Evolutionary conservation across 2,888 invertebrate species (phyloP).

Genomic region (Mythimna ferrago): DNA sequence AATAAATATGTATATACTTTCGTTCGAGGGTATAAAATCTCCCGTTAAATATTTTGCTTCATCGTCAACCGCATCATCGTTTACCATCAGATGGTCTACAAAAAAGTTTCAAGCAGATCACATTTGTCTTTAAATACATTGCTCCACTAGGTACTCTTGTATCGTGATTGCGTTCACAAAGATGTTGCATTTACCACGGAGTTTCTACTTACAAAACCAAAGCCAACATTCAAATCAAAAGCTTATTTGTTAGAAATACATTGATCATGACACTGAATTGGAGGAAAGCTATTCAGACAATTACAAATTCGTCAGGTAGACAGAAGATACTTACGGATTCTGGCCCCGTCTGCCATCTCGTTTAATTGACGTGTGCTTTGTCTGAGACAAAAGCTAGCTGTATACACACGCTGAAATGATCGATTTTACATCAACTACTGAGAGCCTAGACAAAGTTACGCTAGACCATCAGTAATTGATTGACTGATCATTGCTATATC

Average conservation of each 20-base stretch:
- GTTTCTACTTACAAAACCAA: not conserved
- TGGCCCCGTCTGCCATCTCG: conserved; percentile 13
- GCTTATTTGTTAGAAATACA: not conserved
- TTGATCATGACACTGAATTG: not conserved
- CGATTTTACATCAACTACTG: not conserved
- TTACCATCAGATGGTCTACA: not conserved
- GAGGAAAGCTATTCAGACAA: conserved; percentile 1
- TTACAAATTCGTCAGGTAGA: conserved; percentile 33
- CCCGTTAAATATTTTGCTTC: not conserved
- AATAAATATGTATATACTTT: too few species aligned
- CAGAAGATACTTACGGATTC: conserved; percentile 20
- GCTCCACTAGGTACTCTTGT: too few species aligned
- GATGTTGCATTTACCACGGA: too few species aligned
- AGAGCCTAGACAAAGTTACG: not conserved
- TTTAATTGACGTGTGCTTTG: conserved; percentile 34
- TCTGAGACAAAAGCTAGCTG: not conserved
- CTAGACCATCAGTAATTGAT: not conserved
- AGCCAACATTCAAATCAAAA: not conserved
- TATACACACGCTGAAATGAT: not conserved
- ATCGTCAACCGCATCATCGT: too few species aligned
- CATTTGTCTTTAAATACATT: too few species aligned
- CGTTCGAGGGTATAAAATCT: not conserved
- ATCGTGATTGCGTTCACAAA: too few species aligned
- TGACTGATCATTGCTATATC: not conserved
- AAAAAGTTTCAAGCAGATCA: not conserved